phyloP scores from a whole-genome alignment of 2,888 invertebrate species.

The Dolichomitus sp. region DNA sequence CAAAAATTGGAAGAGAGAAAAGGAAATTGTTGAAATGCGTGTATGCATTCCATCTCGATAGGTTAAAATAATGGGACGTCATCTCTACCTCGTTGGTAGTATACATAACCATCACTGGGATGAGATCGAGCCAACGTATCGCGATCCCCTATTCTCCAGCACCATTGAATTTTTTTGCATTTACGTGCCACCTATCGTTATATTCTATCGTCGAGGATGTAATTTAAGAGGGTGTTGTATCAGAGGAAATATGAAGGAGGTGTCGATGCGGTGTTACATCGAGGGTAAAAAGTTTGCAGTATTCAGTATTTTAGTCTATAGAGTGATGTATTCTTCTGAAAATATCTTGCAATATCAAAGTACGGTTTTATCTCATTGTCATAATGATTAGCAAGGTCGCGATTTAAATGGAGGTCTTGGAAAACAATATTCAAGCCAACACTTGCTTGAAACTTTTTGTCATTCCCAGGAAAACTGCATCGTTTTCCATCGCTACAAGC shows the following conservation, averaged over 20 bases:
- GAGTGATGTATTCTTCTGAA: background rate
- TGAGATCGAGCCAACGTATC: background rate
- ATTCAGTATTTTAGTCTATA: background rate
- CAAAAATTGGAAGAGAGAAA: background rate
- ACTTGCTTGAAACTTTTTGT: background rate
- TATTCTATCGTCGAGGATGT: slow-evolving; percentile 1
- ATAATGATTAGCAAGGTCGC: slow-evolving; percentile 7
- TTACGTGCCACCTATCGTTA: background rate
- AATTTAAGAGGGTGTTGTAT: background rate
- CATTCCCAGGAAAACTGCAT: background rate
- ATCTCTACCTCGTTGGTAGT: background rate
- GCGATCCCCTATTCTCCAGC: background rate
- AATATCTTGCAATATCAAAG: background rate
- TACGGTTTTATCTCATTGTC: background rate
- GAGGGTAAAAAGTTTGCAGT: background rate
- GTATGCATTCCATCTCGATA: background rate
- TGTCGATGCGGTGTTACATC: background rate
- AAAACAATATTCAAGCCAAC: background rate
- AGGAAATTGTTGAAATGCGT: background rate
- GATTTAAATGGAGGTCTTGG: background rate
- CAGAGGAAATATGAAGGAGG: background rate
- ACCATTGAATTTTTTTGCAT: background rate
- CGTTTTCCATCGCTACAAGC: background rate
- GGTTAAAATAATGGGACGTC: background rate
- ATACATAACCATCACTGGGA: background rate